Percentiles rank a stretch among this genome's conserved stretches.
phyloP scores from a whole-genome alignment of 1,140 invertebrate genomes.

The Eubasilissa regina region DNA sequence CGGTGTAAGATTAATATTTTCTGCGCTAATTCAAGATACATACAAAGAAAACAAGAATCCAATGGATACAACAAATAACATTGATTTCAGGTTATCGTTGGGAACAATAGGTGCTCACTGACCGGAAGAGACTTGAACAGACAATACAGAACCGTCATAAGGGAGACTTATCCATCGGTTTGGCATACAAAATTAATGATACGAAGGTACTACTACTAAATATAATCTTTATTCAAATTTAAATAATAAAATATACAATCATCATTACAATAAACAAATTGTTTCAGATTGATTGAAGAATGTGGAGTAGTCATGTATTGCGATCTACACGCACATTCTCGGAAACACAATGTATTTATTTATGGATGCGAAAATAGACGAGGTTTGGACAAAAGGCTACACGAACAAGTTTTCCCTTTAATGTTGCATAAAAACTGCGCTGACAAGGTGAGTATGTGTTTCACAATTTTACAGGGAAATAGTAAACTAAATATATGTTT shows the following conservation, averaged over 20 bases:
- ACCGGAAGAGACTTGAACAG: constrained; percentile 91
- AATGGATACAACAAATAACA: background rate
- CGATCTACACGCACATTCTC: constrained; percentile 96
- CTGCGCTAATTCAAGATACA: background rate
- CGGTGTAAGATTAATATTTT: constrained; percentile 76
- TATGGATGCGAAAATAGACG: constrained; percentile 95
- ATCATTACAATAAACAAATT: background rate
- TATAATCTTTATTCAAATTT: background rate
- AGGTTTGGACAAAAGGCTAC: constrained; percentile 82
- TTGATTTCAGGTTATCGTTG: constrained; percentile 80
- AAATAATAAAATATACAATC: constrained; percentile 12
- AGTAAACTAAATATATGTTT: too few species aligned
- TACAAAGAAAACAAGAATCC: background rate
- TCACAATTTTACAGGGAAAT: too few species aligned
- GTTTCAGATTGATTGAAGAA: constrained; percentile 86
- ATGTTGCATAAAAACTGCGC: constrained; percentile 95
- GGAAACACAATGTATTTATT: constrained; percentile 95
- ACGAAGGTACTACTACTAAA: constrained; percentile 73
- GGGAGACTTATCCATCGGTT: constrained; percentile 93
- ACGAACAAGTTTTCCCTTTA: constrained; percentile 92
- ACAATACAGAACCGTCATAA: constrained; percentile 89
- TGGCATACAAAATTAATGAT: constrained; percentile 95
- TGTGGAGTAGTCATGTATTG: constrained; percentile 94
- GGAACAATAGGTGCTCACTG: constrained; percentile 91
- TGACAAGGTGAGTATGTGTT: constrained; percentile 80